Evolutionary conservation across 2,113 vertebrate genomes (phyloP).

Genomic region (Eonycteris spelaea): DNA sequence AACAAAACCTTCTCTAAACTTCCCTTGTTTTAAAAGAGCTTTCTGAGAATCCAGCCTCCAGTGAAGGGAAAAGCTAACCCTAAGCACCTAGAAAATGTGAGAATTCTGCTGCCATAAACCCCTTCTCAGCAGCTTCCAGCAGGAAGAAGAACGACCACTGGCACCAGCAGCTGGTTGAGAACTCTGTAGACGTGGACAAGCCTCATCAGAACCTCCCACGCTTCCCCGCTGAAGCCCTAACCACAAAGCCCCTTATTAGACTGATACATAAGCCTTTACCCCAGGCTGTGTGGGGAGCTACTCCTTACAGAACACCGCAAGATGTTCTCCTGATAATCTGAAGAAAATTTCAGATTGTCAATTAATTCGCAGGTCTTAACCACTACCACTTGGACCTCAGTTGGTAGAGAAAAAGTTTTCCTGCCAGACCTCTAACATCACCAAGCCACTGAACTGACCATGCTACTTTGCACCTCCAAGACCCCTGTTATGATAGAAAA

Average conservation of each 20-base stretch:
- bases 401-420: background rate
- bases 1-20: background rate
- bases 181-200: background rate
- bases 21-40: background rate
- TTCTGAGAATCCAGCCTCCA: background rate
- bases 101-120: background rate
- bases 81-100: background rate
- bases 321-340: background rate
- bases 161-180: background rate
- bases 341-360: background rate
- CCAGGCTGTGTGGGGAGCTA: background rate
- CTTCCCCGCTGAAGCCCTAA: background rate
- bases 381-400: background rate
- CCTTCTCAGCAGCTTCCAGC: background rate
- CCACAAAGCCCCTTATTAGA: background rate
- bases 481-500: background rate
- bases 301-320: background rate
- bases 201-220: background rate
- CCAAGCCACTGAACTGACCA: background rate
- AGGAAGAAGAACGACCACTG: background rate
- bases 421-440: background rate
- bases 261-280: background rate
- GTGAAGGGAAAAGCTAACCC: background rate
- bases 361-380: background rate
- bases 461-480: background rate